Conservation (phyloP, 2,113 vertebrate species). For the Eidolon helvum region DNA sequence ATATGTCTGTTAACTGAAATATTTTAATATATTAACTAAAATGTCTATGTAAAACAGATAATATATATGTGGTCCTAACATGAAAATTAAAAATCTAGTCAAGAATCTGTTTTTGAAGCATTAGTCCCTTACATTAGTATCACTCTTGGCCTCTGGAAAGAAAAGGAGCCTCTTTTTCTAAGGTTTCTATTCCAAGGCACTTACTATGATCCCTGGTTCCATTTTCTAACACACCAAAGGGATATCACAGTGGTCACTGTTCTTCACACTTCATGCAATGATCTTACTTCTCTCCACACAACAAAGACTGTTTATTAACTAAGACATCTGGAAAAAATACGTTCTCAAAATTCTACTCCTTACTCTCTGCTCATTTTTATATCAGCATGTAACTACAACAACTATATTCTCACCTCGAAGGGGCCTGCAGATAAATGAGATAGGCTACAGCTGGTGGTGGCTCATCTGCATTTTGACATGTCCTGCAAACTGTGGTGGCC, state of each 20-base stretch:
- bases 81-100: not conserved
- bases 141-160: not conserved
- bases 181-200: not conserved
- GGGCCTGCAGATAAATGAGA: not conserved
- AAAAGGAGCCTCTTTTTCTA: not conserved
- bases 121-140: not conserved
- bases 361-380: not conserved
- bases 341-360: not conserved
- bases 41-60: not conserved
- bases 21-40: not conserved
- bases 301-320: not conserved
- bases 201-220: not conserved
- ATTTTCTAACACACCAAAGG: not conserved
- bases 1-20: not conserved
- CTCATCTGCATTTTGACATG: not conserved
- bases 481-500: not conserved
- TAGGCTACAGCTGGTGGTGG: not conserved
- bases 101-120: not conserved
- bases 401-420: not conserved
- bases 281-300: not conserved
- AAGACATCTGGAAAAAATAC: not conserved
- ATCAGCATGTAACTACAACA: not conserved
- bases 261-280: not conserved
- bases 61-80: not conserved
- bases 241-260: not conserved